Evolutionary conservation across 2,113 vertebrate species (phyloP).

Genomic region (Neolamprologus cancellatus): DNA sequence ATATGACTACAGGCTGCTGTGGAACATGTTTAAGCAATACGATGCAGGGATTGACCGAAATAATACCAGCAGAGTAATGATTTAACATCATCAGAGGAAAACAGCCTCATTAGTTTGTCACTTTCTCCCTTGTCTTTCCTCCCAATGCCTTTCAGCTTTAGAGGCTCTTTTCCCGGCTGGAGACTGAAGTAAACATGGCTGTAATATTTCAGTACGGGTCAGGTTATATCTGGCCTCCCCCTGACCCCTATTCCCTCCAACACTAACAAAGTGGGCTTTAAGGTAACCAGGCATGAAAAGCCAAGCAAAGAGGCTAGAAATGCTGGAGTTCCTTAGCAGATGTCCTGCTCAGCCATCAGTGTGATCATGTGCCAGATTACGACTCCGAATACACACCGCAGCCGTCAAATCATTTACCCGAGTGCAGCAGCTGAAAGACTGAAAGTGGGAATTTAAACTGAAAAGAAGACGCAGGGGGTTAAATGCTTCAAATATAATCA

Average conservation of each 20-base stretch:
- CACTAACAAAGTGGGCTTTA: slow-evolving; percentile 56
- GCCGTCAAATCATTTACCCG: slow-evolving; percentile 33
- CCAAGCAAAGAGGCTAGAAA: slow-evolving; percentile 40
- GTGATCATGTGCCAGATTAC: slow-evolving; percentile 55
- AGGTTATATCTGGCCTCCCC: slow-evolving; percentile 48
- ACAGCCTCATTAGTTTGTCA: slow-evolving; percentile 2
- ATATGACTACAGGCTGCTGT: not conserved
- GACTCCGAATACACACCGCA: slow-evolving; percentile 10
- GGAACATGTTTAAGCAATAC: not conserved
- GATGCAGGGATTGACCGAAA: not conserved
- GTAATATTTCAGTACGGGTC: slow-evolving; percentile 44
- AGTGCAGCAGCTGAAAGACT: not conserved
- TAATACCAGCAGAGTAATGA: slow-evolving; percentile 1
- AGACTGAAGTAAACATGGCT: slow-evolving; percentile 23
- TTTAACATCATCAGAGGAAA: slow-evolving; percentile 17
- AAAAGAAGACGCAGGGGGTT: not conserved
- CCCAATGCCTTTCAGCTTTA: not conserved
- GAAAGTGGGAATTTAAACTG: not conserved
- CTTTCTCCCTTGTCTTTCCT: not conserved
- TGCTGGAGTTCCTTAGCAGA: slow-evolving; percentile 28
- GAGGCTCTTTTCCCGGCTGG: not conserved
- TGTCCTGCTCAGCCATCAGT: slow-evolving; percentile 35
- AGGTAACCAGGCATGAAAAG: slow-evolving; percentile 68
- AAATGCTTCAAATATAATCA: not conserved
- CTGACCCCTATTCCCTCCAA: slow-evolving; percentile 57